These are phyloP conservation scores for Epinephelus lanceolatus DNA, from an alignment of 2,113 vertebrate genomes.

Conservation along the genomic window DNA sequence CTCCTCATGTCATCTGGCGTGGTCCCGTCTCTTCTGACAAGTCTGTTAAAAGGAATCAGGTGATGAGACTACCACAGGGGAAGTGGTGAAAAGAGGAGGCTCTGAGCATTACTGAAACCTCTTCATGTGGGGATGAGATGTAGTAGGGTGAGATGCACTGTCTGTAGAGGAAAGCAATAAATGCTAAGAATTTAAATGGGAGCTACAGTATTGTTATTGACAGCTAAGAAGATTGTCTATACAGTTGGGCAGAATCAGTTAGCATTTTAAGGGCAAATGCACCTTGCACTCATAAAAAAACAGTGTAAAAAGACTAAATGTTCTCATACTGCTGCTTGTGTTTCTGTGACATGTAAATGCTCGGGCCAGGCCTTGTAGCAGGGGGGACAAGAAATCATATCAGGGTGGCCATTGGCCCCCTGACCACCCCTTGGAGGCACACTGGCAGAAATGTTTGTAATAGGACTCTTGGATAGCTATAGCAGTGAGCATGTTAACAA, in stretches of 20 bases:
- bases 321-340: not conserved
- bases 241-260: slow-evolving; percentile 13
- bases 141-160: slow-evolving; percentile 14
- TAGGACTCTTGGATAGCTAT: not conserved
- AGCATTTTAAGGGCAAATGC: slow-evolving; percentile 1
- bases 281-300: not conserved
- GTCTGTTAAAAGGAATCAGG: slow-evolving; percentile 74
- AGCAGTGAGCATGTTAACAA: slow-evolving; percentile 1
- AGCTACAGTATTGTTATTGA: not conserved
- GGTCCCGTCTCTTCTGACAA: slow-evolving; percentile 68
- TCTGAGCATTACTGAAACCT: slow-evolving; percentile 34
- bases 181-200: not conserved
- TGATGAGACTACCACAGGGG: slow-evolving; percentile 52
- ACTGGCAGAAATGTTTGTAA: not conserved
- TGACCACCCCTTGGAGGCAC: too few species aligned
- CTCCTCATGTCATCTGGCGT: slow-evolving; percentile 65
- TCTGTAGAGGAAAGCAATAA: not conserved
- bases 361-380: too few species aligned
- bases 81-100: slow-evolving; percentile 68
- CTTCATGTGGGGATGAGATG: slow-evolving; percentile 17
- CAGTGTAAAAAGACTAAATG: not conserved
- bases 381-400: too few species aligned
- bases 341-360: not conserved
- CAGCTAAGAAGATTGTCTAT: slow-evolving; percentile 9
- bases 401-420: too few species aligned